Percentiles rank a stretch among this genome's conserved stretches.
Evolutionary conservation across 2,888 invertebrate species (phyloP).

Genomic region (Deladenus siricidicola): DNA sequence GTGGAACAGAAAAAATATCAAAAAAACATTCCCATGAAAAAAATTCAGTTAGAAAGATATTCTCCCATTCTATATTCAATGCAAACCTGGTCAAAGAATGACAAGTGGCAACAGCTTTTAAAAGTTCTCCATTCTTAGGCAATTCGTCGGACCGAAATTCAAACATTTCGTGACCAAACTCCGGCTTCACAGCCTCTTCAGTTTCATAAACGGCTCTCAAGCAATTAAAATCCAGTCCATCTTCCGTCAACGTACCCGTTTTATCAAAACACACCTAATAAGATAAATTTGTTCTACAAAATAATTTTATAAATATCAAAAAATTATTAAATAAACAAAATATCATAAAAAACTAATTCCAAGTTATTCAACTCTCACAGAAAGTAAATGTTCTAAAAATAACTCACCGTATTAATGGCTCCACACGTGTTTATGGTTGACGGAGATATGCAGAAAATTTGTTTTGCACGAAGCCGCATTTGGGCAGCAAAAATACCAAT

Average conservation of each 20-base stretch:
- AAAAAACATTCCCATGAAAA: too few relatives aligned
- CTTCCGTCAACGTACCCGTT: constrained; percentile 55
- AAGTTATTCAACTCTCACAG: neutral
- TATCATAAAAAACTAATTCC: too few relatives aligned
- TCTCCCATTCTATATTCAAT: too few relatives aligned
- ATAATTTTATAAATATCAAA: neutral
- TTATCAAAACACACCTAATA: constrained; percentile 57
- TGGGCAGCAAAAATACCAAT: constrained; percentile 58
- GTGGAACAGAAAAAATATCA: neutral
- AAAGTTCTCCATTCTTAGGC: constrained; percentile 38
- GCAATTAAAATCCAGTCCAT: constrained; percentile 52
- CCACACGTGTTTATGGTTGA: constrained; percentile 58
- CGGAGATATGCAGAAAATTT: constrained; percentile 58
- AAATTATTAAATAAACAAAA: neutral
- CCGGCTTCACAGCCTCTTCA: constrained; percentile 9
- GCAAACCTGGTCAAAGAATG: constrained; percentile 37
- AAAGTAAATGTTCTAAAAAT: neutral
- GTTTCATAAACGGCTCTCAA: constrained; percentile 24
- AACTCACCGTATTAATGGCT: constrained; percentile 54
- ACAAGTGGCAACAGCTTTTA: constrained; percentile 48
- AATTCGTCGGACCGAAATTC: constrained; percentile 36
- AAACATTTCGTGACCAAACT: constrained; percentile 34
- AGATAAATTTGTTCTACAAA: neutral
- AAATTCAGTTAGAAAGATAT: too few relatives aligned
- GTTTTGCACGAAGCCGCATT: constrained; percentile 54